Evolutionary conservation across 1,140 invertebrate species (phyloP).

Genomic region (Drosophila parvula): DNA sequence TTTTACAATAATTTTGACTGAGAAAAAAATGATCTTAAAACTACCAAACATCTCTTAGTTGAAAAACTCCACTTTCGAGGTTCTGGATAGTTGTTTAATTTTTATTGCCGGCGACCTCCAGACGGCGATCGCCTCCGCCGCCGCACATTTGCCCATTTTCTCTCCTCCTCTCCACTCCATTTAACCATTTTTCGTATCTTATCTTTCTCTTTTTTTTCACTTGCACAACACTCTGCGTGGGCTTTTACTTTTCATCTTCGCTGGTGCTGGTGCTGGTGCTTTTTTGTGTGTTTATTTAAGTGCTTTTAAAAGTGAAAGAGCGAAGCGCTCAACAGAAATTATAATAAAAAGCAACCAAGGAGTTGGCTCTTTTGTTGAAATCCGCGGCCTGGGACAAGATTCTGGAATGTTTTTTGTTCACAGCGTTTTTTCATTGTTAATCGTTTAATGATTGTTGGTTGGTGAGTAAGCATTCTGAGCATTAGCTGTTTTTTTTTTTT

Average conservation of each 20-base stretch:
- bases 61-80: slow-evolving; percentile 1
- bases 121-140: slow-evolving; percentile 2
- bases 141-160: not conserved
- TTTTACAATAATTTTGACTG: too few relatives aligned
- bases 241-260: slow-evolving; percentile 64
- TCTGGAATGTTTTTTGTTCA: slow-evolving; percentile 26
- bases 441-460: slow-evolving; percentile 10
- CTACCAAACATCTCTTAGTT: not conserved
- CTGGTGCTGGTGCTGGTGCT: slow-evolving; percentile 13
- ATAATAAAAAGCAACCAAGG: slow-evolving; percentile 10
- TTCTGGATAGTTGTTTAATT: slow-evolving; percentile 20
- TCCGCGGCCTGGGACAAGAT: slow-evolving; percentile 23
- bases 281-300: slow-evolving; percentile 50
- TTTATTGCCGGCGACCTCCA: slow-evolving; percentile 43
- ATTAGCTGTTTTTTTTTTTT: too few relatives aligned
- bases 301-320: slow-evolving; percentile 65
- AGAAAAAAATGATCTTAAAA: not conserved
- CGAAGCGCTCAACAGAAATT: slow-evolving; percentile 20
- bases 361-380: slow-evolving; percentile 26
- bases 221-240: slow-evolving; percentile 52
- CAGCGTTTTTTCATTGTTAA: slow-evolving; percentile 23
- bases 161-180: slow-evolving; percentile 6
- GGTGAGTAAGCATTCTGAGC: slow-evolving; percentile 12
- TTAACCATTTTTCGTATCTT: slow-evolving; percentile 52
- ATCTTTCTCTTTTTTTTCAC: slow-evolving; percentile 48